Base-by-base conservation (phyloP, 2,113 vertebrate species). In the Lepisosteus osseus region DNA sequence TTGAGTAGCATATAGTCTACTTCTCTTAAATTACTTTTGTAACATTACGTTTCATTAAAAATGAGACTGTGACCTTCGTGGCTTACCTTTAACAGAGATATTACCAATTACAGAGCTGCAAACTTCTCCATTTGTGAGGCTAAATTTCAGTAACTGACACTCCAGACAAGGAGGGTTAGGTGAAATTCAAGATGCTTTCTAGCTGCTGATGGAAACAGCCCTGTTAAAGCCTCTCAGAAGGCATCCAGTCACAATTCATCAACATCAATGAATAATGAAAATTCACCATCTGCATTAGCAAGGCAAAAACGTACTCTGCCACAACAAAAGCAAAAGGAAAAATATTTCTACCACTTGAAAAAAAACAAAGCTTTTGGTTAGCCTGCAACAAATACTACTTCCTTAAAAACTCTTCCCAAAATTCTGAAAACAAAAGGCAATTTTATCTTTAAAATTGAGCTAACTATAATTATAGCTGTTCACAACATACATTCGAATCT, bases 221-320 rank as follows among this genome's bases (percentile, higher is more conserved):
- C 65, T 71, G 61, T 76, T 83, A 73, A 80, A 83, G 63, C 78
- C 79, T 85, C 80, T 80, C 75, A 70, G 72, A 76, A 86, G 82
- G 82, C 40, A 14, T 67, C 57, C 72, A 64, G 83, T 81, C 87
- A 81, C 67, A 43, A 29, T 61, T 76, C 68, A 85, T 89, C 71
- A 82, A 54, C 67, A 71, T 86, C 84, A 89, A 74, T 77, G 78
- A 73, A 69, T 66, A 80, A 87, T 76, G 73, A 82, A 84, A 82
- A 67, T 70, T 59, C 74, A 80, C 73, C 72, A 77, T 75, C 61
- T 73, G 67, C 43, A 81, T 83, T 75, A 82, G 56, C 57, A 41
- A 73, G 80, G 72, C n/a, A 29, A 51, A 51, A 51, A 51, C 5
- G 2, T 29, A 51, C 47, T 51, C 47, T 51, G 47, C 47, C 9